Evolutionary conservation across 2,113 vertebrate species (phyloP).

Genomic region (Notarius lentiginosus): DNA sequence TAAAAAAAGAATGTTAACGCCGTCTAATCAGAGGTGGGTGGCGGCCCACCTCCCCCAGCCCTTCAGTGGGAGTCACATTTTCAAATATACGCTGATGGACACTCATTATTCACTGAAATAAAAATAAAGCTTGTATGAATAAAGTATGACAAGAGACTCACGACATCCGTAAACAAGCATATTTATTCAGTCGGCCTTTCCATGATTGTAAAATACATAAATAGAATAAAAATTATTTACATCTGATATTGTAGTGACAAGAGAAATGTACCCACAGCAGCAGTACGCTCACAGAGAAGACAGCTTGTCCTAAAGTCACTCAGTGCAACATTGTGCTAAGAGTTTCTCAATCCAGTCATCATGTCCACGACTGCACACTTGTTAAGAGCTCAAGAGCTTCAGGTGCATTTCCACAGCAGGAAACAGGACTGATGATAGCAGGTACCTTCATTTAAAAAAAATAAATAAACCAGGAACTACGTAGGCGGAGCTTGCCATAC

Average conservation of each 20-base stretch:
- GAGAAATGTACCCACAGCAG: constrained; percentile 57
- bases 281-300: constrained; percentile 36
- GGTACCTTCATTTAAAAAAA: neutral
- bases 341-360: neutral
- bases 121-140: neutral
- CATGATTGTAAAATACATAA: constrained; percentile 68
- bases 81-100: no score
- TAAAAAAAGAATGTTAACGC: no score
- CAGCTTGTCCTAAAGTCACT: constrained; percentile 40
- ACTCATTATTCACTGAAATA: neutral
- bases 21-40: no score
- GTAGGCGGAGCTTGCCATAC: neutral
- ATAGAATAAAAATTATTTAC: constrained; percentile 72
- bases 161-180: constrained; percentile 56
- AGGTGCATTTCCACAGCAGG: neutral
- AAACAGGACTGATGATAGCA: neutral
- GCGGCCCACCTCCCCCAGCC: no score
- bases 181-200: constrained; percentile 54
- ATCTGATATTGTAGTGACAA: constrained; percentile 61
- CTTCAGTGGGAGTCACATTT: no score
- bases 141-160: constrained; percentile 66
- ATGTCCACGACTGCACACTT: neutral
- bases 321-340: constrained; percentile 58
- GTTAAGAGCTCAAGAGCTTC: neutral
- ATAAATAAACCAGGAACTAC: no score